phyloP scores from a whole-genome alignment of 2,797 vertebrate species.

The Leptatherina wallacei region DNA sequence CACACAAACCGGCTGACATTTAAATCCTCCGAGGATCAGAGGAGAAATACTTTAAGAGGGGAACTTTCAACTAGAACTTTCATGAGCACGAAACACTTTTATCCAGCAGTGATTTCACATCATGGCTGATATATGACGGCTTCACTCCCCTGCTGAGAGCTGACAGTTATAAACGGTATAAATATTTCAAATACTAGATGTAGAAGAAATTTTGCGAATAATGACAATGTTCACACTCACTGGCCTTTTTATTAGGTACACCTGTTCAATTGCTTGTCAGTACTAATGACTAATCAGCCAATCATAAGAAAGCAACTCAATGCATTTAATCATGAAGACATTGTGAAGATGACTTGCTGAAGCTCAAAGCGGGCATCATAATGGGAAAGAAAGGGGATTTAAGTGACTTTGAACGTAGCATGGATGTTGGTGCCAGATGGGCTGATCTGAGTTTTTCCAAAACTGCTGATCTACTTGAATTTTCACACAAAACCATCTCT shows the following conservation, averaged over 20 bases:
- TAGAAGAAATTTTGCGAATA: neutral
- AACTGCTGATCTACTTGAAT: too few relatives aligned
- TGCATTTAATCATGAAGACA: too few relatives aligned
- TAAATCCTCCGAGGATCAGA: conserved; percentile 38
- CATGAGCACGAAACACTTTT: conserved; percentile 5
- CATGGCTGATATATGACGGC: neutral
- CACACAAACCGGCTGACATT: conserved; percentile 45
- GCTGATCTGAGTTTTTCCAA: too few relatives aligned
- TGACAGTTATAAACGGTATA: neutral
- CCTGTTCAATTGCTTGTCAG: neutral
- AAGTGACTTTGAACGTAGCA: too few relatives aligned
- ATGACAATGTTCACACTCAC: neutral
- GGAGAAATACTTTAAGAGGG: conserved; percentile 20
- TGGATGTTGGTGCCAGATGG: too few relatives aligned
- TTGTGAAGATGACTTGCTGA: too few relatives aligned
- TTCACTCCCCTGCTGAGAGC: neutral
- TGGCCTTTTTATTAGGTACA: neutral
- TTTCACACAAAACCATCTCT: too few relatives aligned
- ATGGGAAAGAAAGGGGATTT: too few relatives aligned
- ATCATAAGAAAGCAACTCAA: neutral
- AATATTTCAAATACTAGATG: neutral
- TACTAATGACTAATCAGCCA: neutral
- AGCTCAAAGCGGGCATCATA: too few relatives aligned
- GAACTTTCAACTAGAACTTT: conserved; percentile 23
- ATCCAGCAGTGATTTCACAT: neutral